Evolutionary conservation across 2,113 vertebrate genomes (phyloP).

Genomic region (Caloenas nicobarica): DNA sequence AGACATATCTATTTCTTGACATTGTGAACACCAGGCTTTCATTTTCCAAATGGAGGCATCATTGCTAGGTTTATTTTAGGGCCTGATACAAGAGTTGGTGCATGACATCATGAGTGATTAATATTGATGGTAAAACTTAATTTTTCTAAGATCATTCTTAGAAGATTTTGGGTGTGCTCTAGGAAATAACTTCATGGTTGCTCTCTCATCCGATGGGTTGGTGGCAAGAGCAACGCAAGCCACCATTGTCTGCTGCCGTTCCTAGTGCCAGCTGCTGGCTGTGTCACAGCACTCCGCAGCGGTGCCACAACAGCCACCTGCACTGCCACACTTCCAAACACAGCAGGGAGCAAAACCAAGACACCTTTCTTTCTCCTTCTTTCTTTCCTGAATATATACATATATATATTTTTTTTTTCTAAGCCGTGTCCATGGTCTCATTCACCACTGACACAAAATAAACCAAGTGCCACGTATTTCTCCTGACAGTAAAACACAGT

Average conservation of each 20-base stretch:
- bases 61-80: constrained; percentile 20
- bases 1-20: background rate
- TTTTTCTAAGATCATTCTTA: background rate
- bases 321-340: background rate
- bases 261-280: background rate
- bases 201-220: background rate
- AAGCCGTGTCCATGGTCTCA: background rate
- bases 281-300: background rate
- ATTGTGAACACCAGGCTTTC: background rate
- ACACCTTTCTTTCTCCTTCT: background rate
- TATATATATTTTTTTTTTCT: background rate
- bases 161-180: background rate
- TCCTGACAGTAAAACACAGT: background rate
- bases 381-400: too few relatives aligned
- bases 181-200: background rate
- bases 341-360: background rate
- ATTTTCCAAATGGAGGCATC: background rate
- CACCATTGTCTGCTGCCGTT: background rate
- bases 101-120: background rate
- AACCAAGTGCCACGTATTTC: background rate
- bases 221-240: background rate
- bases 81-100: background rate
- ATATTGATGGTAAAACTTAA: background rate
- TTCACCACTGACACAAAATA: background rate
- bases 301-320: background rate